Conservation (phyloP, 2,888 invertebrate genomes). For the Amblyjoppa proteus region DNA sequence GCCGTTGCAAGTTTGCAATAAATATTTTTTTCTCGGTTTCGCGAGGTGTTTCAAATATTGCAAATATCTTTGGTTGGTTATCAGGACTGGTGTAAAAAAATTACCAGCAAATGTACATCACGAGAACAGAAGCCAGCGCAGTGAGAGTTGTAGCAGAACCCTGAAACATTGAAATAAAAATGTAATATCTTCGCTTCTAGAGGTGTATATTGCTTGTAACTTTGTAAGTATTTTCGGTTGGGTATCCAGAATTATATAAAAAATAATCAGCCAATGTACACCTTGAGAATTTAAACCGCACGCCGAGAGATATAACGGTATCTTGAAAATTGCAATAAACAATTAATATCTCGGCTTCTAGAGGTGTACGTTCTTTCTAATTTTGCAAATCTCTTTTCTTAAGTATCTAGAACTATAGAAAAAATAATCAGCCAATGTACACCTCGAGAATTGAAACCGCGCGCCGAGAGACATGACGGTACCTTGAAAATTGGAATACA, state of each 20-base stretch:
- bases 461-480: no score
- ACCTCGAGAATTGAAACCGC: not conserved
- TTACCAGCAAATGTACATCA: not conserved
- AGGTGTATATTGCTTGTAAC: not conserved
- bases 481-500: not conserved
- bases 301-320: no score
- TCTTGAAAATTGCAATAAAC: not conserved
- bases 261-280: no score
- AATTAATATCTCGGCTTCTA: slow-evolving; percentile 9
- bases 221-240: not conserved
- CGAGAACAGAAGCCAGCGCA: not conserved
- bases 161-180: no score
- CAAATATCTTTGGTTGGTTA: not conserved
- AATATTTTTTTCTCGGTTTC: not conserved
- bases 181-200: slow-evolving; percentile 5
- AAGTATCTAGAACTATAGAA: not conserved
- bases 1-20: not conserved
- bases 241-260: not conserved
- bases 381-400: not conserved
- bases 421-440: not conserved
- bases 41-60: not conserved
- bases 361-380: not conserved
- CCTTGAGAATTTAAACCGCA: no score
- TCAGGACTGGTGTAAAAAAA: not conserved
- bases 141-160: no score